Evolutionary conservation across 2,888 invertebrate species (phyloP).

Genomic region (Dioctria rufipes): DNA sequence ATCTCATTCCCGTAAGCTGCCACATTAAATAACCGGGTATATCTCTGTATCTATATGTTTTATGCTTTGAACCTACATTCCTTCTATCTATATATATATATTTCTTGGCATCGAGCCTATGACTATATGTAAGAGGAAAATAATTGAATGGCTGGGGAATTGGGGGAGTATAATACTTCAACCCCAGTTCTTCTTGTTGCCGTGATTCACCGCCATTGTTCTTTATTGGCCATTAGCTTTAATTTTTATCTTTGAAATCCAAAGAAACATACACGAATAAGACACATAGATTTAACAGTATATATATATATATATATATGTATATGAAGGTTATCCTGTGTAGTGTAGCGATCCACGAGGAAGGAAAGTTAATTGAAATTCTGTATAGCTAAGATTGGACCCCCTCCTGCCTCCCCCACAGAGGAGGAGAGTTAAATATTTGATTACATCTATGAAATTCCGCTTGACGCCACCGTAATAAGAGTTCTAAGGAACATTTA

Average conservation of each 20-base stretch:
- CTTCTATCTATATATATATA: neutral
- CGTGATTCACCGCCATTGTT: slow-evolving; percentile 27
- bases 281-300: neutral
- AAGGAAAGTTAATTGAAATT: slow-evolving; percentile 45
- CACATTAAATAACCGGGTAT: neutral
- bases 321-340: neutral
- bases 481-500: neutral
- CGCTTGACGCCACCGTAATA: neutral
- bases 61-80: neutral
- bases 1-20: neutral
- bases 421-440: slow-evolving; percentile 19
- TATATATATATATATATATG: no score
- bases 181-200: neutral
- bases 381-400: neutral
- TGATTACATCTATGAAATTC: slow-evolving; percentile 39
- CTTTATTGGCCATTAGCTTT: slow-evolving; percentile 40
- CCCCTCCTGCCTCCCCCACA: no score
- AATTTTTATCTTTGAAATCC: slow-evolving; percentile 36
- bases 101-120: neutral
- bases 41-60: neutral
- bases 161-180: neutral
- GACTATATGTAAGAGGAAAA: slow-evolving; percentile 14
- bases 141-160: neutral
- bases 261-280: neutral
- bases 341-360: neutral